Evolutionary conservation across 92 coral and sea anemone genomes (phyloP).

Genomic region (Metridium senile): DNA sequence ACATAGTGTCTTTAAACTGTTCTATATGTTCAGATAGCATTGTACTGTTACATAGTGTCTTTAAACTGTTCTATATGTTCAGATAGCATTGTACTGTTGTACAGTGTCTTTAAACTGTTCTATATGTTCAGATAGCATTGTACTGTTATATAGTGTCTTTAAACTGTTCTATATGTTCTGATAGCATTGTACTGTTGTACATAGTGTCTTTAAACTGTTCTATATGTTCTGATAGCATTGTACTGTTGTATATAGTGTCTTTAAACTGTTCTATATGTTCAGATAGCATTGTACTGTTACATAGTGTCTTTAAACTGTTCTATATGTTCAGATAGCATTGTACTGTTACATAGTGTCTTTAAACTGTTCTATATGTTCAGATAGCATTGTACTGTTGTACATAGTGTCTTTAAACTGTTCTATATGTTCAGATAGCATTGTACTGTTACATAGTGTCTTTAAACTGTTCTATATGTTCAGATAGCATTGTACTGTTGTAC

Average conservation of each 20-base stretch:
- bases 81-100: not conserved
- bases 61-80: not conserved
- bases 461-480: not conserved
- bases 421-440: not conserved
- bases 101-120: not conserved
- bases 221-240: not conserved
- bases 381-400: not conserved
- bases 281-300: not conserved
- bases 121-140: not conserved
- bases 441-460: slow-evolving; percentile 6
- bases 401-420: not conserved
- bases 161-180: not conserved
- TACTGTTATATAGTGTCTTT: slow-evolving; percentile 5
- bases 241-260: not conserved
- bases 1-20: not conserved
- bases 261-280: not conserved
- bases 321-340: not conserved
- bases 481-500: not conserved
- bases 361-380: not conserved
- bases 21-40: not conserved
- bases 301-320: slow-evolving; percentile 10
- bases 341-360: slow-evolving; percentile 6
- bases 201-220: not conserved
- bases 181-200: not conserved
- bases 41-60: slow-evolving; percentile 5